Percentiles rank a stretch among this genome's conserved stretches.
Evolutionary conservation across 2,113 vertebrate genomes (phyloP).

Genomic region (Carassius carassius): DNA sequence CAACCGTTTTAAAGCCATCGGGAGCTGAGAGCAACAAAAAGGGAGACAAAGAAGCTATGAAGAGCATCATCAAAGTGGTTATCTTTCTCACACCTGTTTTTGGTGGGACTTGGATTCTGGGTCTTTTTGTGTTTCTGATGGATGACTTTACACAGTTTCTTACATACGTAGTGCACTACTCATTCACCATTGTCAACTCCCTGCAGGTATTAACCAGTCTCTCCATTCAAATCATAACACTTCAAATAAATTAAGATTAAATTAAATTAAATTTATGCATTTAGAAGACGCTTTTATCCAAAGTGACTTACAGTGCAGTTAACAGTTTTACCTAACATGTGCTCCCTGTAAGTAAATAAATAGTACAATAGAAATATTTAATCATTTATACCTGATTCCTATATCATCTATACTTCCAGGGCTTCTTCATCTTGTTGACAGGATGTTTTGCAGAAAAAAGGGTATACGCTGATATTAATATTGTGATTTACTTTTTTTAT

Average conservation of each 20-base stretch:
- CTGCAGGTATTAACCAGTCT: conserved; percentile 73
- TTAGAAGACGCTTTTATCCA: too few species aligned
- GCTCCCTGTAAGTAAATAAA: not conserved
- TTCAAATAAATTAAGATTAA: not conserved
- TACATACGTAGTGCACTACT: conserved; percentile 52
- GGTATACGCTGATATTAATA: conserved; percentile 59
- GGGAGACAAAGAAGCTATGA: conserved; percentile 72
- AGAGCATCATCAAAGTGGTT: conserved; percentile 77
- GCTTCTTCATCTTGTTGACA: conserved; percentile 75
- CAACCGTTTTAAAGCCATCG: conserved; percentile 82
- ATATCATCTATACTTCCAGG: conserved; percentile 63
- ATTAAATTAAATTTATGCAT: too few species aligned
- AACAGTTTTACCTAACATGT: too few species aligned
- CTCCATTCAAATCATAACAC: not conserved
- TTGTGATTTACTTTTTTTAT: not conserved
- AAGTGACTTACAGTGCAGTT: too few species aligned
- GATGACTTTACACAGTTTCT: accelerated
- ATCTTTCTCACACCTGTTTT: conserved; percentile 76
- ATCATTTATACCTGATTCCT: not conserved
- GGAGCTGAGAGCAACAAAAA: conserved; percentile 65
- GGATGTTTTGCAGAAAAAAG: conserved; percentile 75
- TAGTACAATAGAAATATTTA: not conserved
- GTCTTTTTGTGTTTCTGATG: conserved; percentile 63
- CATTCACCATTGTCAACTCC: conserved; percentile 76
- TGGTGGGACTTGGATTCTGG: conserved; percentile 77